Base-by-base conservation (phyloP, 1,140 invertebrate species). In the Akabosia matsudoensis region DNA sequence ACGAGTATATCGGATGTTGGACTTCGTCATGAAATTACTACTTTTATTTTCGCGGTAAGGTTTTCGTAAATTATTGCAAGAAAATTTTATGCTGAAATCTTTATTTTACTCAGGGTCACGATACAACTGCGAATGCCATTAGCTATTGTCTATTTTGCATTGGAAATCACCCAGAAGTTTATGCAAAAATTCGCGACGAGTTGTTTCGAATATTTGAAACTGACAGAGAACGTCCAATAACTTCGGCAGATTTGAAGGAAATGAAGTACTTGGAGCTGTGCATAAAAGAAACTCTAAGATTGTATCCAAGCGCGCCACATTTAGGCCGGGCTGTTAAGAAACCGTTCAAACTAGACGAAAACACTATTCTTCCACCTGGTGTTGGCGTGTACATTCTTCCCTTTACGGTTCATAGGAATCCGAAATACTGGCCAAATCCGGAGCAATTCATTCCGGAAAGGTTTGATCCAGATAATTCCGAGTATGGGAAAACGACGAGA, bases 231-330 rank as follows among this genome's bases (percentile, higher is more conserved):
- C 73, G 83, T n/a, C 74, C 75, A 7, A 52, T 85, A 0, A 87
- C 86, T 4, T 82, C 83, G 24, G 84, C 85, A 0, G 88, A 91
- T 78, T 81, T 91, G 0, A 85, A 83, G 22, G 84, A 90, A 52
- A 81, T 93, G 70, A 90, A 89, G 82, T 92, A 91, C 80, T 82
- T 91, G 76, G 92, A 92, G 76, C 87, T 88, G 82, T 89, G 90
- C 28, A 88, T 92, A 16, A 92, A 92, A 84, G 91, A 92, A 84
- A 85, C 88, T 0, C 82, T 92, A 18, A 85, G 91, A 52, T 81
- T 92, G 18, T 91, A 88, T 83, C 91, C 91, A 0, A 87, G 90
- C 0, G 90, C 91, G 7, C 87, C 89, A 16, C 83, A 85, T 16
- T 85, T 87, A 73, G 84, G 82, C n/a, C 80, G 88, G 3, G 4